A percentile compares a stretch with the other conserved stretches of the same genome.
Evolutionary conservation across 1,140 invertebrate species (phyloP).

Genomic region (Macrobrachium rosenbergii): DNA sequence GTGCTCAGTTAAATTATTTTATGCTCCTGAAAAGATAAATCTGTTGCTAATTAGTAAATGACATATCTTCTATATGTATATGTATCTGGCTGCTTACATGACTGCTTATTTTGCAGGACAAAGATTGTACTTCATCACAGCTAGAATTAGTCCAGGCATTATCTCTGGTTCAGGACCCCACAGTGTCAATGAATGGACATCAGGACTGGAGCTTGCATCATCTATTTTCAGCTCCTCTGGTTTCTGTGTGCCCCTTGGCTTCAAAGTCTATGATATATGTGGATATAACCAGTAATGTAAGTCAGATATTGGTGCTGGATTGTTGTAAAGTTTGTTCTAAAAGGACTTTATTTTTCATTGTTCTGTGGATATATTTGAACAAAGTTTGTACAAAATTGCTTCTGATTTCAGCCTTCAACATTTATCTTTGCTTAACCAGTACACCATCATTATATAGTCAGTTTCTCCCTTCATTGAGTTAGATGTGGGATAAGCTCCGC

Average conservation of each 20-base stretch:
- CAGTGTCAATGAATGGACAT: constrained; percentile 71
- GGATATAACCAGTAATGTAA: constrained; percentile 78
- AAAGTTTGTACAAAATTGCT: no score
- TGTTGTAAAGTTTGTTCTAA: no score
- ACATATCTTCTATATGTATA: not conserved
- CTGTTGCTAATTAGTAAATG: no score
- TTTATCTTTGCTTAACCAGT: no score
- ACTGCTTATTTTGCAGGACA: constrained; percentile 68
- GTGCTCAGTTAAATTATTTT: not conserved
- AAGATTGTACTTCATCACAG: constrained; percentile 76
- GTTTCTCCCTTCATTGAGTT: no score
- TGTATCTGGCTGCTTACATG: not conserved
- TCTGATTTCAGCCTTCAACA: no score
- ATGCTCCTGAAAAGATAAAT: no score
- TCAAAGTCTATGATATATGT: constrained; percentile 84
- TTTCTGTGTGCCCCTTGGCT: constrained; percentile 84
- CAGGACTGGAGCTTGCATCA: constrained; percentile 88
- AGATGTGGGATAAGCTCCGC: no score
- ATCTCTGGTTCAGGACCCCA: constrained; percentile 87
- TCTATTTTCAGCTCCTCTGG: constrained; percentile 87
- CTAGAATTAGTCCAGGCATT: constrained; percentile 88
- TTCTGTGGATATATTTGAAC: no score
- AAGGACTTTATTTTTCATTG: no score
- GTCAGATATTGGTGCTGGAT: constrained; percentile 10
- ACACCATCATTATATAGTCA: no score